These are phyloP conservation scores for Budorcas taxicolor DNA, from an alignment of 2,113 vertebrate species.

Conservation along the genomic window DNA sequence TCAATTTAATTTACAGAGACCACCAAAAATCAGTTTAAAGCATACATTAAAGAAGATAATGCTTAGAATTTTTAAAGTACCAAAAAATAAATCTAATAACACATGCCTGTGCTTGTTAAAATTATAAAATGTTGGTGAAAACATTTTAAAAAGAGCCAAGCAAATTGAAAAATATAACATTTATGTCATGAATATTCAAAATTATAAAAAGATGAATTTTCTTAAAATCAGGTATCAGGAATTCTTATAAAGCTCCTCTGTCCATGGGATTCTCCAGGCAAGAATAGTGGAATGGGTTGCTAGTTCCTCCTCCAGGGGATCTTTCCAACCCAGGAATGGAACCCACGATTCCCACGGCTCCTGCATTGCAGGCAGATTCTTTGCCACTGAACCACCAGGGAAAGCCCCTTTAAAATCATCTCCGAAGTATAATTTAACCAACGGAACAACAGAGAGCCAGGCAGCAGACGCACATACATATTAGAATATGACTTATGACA, in stretches of 20 bases:
- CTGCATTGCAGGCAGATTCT: background rate
- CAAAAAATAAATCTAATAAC: background rate
- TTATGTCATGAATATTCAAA: background rate
- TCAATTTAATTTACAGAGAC: background rate
- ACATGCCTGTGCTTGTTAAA: background rate
- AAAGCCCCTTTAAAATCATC: background rate
- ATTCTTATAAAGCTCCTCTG: background rate
- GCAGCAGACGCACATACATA: background rate
- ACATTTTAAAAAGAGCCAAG: background rate
- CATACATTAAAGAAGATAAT: background rate
- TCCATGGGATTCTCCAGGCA: background rate
- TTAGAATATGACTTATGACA: background rate
- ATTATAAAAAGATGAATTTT: background rate
- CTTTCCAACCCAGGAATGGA: background rate
- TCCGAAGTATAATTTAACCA: background rate
- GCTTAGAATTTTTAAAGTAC: background rate
- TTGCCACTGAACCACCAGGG: background rate
- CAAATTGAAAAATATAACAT: background rate
- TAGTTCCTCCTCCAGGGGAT: background rate
- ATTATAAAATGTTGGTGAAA: background rate
- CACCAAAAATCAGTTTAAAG: background rate
- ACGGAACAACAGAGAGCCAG: background rate
- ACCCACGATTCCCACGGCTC: background rate
- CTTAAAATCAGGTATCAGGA: background rate
- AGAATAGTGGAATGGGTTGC: background rate